Evolutionary conservation across 2,888 invertebrate species (phyloP), one percentile per base, ranked within the genome.

Genomic region (Drosophila kanekoi): DNA sequence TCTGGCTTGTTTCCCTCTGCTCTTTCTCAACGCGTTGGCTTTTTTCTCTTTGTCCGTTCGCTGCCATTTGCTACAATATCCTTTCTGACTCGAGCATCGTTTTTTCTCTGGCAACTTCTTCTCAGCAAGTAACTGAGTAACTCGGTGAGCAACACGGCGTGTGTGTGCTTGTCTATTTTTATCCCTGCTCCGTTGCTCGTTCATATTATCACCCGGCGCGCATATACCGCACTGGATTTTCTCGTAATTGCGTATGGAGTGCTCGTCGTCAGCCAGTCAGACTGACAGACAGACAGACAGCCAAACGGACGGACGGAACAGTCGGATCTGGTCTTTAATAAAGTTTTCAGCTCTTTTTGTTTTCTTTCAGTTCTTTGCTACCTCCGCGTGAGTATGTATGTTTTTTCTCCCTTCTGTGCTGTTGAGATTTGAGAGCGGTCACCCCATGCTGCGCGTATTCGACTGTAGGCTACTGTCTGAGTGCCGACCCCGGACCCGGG

Each of bases 161-260:
- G 38, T 53, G 33, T 45, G n/a, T 47, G 44, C 40, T 37, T 70
- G 71, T 77, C 87, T 85, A 84, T 85, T 79, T 87, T 81, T 83
- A 81, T 57, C 51, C 67, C 72, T 64, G 16, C 45, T 61, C 41
- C 13, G 44, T 52, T 41, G 45, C 68, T 72, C 47, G 70, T 74
- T 72, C 72, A 72, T 76, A 83, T 83, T 87, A 88, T 88, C 89
- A 76, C 81, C 71, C 81, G 45, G 56, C 66, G 59, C 80, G 70
- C 54, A 70, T 66, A 64, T 52, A 60, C 51, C 60, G 73, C 62
- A 70, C 70, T 83, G 84, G 81, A 81, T 81, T 76, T 83, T 66
- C 70, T 76, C 69, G 89, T 87, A 87, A 85, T 88, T 88, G 84
- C 83, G 81, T 83, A 86, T 82, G 81, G 79, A 89, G 84, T 78